phyloP scores from a whole-genome alignment of 2,888 invertebrate species.

The Drosophila kuntzei region DNA sequence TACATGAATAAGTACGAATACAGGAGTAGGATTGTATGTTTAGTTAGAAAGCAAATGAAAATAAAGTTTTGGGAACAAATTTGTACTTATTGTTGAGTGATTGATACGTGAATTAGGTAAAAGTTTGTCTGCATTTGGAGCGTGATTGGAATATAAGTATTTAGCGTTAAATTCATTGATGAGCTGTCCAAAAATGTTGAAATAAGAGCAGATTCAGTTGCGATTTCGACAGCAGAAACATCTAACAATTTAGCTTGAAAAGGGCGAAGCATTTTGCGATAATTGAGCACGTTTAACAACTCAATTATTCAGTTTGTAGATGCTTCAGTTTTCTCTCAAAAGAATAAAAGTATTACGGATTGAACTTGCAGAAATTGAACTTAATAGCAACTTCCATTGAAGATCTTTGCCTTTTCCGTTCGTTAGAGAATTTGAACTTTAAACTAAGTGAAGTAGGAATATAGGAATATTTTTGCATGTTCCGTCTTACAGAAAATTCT shows the following conservation, averaged over 20 bases:
- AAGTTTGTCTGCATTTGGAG: conserved; percentile 47
- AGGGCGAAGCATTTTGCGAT: conserved; percentile 16
- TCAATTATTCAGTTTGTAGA: conserved; percentile 49
- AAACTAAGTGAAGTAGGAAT: background rate
- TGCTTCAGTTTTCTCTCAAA: conserved; percentile 3
- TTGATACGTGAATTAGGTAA: conserved; percentile 61
- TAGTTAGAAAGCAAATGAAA: conserved; percentile 49
- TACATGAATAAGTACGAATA: conserved; percentile 18
- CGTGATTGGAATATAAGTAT: conserved; percentile 56
- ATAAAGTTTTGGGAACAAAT: conserved; percentile 53
- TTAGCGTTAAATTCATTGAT: conserved; percentile 36
- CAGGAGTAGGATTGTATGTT: conserved; percentile 20
- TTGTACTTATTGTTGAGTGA: conserved; percentile 60
- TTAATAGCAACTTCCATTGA: background rate
- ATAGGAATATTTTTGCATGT: background rate
- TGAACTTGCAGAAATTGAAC: background rate
- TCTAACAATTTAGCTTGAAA: conserved; percentile 14
- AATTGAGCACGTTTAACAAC: conserved; percentile 55
- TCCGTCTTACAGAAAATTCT: no score
- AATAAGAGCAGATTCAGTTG: background rate
- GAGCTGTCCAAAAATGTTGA: conserved; percentile 31
- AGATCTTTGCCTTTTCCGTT: background rate
- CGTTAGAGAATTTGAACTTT: background rate
- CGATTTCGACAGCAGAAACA: background rate
- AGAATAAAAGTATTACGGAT: background rate